Evolutionary conservation across 1,140 invertebrate genomes (phyloP).

Genomic region (Chlorops oryzae): DNA sequence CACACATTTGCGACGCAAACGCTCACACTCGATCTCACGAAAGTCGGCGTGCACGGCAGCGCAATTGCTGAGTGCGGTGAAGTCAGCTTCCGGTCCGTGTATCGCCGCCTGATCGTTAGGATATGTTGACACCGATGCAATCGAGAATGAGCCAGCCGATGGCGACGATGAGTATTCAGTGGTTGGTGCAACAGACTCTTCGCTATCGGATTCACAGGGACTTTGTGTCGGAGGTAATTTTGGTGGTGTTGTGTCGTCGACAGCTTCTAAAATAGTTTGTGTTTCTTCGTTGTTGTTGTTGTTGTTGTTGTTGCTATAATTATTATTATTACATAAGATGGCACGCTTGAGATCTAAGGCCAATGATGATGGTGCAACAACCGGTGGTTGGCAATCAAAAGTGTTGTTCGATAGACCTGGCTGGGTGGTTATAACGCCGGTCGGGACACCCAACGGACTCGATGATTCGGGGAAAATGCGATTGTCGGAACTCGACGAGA

Average conservation of each 20-base stretch:
- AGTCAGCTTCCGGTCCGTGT: constrained; percentile 5
- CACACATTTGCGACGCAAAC: constrained; percentile 44
- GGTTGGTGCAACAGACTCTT: too few species aligned
- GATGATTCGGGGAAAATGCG: constrained; percentile 38
- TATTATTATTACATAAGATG: constrained; percentile 26
- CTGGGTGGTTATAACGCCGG: constrained; percentile 36
- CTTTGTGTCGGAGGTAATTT: too few species aligned
- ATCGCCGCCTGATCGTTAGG: constrained; percentile 15
- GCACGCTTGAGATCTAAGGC: constrained; percentile 37
- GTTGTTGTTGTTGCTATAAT: constrained; percentile 19
- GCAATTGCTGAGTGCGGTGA: constrained; percentile 17
- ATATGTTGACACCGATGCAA: too few species aligned
- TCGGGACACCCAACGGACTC: constrained; percentile 23
- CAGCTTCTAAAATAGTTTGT: too few species aligned
- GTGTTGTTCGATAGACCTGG: constrained; percentile 17
- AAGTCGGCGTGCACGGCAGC: constrained; percentile 39
- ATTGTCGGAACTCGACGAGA: constrained; percentile 41
- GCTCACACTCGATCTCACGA: constrained; percentile 44
- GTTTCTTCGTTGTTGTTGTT: constrained; percentile 12
- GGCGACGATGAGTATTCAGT: neutral
- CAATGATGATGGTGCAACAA: constrained; percentile 23
- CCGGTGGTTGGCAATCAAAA: constrained; percentile 17
- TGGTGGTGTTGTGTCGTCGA: too few species aligned
- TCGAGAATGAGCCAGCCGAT: constrained; percentile 13
- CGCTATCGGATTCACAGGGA: too few species aligned